Evolutionary conservation across 2,797 vertebrate genomes (phyloP), one percentile per base, ranked within the genome.

Genomic region (Clamator glandarius): DNA sequence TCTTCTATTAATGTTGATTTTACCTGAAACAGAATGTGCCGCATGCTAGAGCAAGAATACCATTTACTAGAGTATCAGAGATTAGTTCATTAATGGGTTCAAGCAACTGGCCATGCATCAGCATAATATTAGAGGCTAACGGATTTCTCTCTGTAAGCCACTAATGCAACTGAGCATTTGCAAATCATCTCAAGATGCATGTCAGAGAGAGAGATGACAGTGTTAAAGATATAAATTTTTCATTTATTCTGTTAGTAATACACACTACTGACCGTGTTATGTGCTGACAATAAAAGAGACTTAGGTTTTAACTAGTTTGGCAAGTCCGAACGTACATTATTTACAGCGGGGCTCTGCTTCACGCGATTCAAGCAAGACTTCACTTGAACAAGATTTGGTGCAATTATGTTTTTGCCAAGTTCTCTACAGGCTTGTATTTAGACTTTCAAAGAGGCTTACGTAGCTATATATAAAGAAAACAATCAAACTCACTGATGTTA

Each of bases 31-130:
- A 87, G 87, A 90, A 78, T 44, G 48, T 36, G 74, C 63, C 85
- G 66, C 61, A 31, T 48, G 46, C 81, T 96, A 91, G 63, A 80
- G 76, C 83, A 94, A 92, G 86, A 89, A 83, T 24, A 41, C 61
- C 82, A 76, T 84, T 93, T 85, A 61, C 92, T 62, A 59, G 84
- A 95, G 95, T 92, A 96, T 89, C 94, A 91, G 76, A 92, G 95
- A 97, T 97, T 96, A 93, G 93, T 96, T 97, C 96, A 96, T 96
- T 97, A 97, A 97, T 94, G 95, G 95, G 84, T 95, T 94, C 87
- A 80, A 94, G 95, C 93, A 91, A 95, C 97, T 82, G 93, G 94
- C 95, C 97, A 96, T 95, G 97, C 64, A 82, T 95, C 96, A 92
- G 96, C 96, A 96, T 96, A 96, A 95, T 42, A 95, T 97, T 92